Evolutionary conservation across 1,140 invertebrate genomes (phyloP).

Genomic region (Orussus abietinus): DNA sequence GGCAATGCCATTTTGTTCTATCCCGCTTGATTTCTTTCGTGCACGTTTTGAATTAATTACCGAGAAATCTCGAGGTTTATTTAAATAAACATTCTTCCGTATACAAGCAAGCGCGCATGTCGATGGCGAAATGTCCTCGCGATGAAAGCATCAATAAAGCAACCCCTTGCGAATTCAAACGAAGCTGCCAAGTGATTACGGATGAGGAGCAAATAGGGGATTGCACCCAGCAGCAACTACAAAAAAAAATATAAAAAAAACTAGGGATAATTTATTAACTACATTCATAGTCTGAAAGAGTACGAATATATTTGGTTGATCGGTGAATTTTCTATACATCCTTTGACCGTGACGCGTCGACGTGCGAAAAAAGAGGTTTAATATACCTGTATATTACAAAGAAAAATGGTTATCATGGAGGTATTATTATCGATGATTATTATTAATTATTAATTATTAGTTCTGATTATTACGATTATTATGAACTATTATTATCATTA

Average conservation of each 20-base stretch:
- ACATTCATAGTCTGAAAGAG: slow-evolving; percentile 43
- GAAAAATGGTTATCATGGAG: slow-evolving; percentile 42
- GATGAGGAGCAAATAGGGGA: background rate
- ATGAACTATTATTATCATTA: slow-evolving; percentile 41
- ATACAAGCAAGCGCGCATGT: slow-evolving; percentile 22
- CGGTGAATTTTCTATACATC: slow-evolving; percentile 41
- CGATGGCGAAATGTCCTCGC: too few species aligned
- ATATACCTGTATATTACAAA: slow-evolving; percentile 43
- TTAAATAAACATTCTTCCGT: too few species aligned
- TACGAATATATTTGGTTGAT: slow-evolving; percentile 39
- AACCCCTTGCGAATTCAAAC: slow-evolving; percentile 10
- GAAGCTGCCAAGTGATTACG: slow-evolving; percentile 4
- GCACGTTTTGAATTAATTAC: too few species aligned
- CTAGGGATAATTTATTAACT: slow-evolving; percentile 51
- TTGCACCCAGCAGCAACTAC: slow-evolving; percentile 13
- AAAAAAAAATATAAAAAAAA: slow-evolving; percentile 24
- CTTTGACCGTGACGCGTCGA: slow-evolving; percentile 40
- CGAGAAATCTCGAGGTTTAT: too few species aligned
- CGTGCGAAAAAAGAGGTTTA: slow-evolving; percentile 27
- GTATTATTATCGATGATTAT: slow-evolving; percentile 32
- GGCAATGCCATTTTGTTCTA: too few species aligned
- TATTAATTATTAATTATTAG: slow-evolving; percentile 26
- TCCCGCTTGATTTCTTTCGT: too few species aligned
- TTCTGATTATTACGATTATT: too few species aligned
- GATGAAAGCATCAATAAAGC: too few species aligned